phyloP scores from a whole-genome alignment of 2,888 invertebrate species.

The Dioctria linearis region DNA sequence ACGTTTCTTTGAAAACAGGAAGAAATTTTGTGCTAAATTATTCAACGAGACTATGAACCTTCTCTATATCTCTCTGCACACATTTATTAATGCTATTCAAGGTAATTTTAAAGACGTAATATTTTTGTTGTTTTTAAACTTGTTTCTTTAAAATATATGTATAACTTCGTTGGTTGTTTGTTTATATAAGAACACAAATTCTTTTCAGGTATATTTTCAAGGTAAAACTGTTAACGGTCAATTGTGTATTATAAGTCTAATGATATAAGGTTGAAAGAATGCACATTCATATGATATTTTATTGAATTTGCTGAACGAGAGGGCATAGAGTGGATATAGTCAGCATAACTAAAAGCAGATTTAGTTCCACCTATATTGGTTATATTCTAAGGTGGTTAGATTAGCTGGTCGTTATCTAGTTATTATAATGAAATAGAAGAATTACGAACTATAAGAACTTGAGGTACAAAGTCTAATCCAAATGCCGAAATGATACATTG shows the following conservation, averaged over 20 bases:
- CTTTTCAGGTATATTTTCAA: conserved; percentile 33
- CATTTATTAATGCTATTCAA: conserved; percentile 24
- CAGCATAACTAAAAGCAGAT: no score
- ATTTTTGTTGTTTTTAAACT: conserved; percentile 16
- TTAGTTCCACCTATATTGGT: no score
- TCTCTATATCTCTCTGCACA: conserved; percentile 6
- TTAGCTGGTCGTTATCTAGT: no score
- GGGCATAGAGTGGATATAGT: no score
- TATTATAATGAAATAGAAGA: no score
- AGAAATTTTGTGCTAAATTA: conserved; percentile 31
- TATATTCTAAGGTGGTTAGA: no score
- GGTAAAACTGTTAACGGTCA: conserved; percentile 29
- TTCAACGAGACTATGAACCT: conserved; percentile 17
- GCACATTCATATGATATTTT: no score
- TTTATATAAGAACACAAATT: conserved; percentile 1
- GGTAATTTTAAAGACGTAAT: conserved; percentile 26
- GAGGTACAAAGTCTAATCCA: no score
- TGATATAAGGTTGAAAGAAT: no score
- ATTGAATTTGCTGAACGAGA: no score
- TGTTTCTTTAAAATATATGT: background rate
- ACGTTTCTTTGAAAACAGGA: conserved; percentile 14
- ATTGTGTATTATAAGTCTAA: background rate
- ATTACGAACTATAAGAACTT: no score
- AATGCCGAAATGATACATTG: no score
- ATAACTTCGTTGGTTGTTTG: background rate